These are phyloP conservation scores for Danio rerio DNA, from an alignment of 2,113 vertebrate genomes.

Conservation along the genomic window GRCz12tu NC_133185.1:18148001-18148500, in stretches of 20 bases:
- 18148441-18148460: slow-evolving; percentile 5
- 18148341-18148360: not conserved
- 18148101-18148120: slow-evolving; percentile 78
- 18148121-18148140: slow-evolving; percentile 89
- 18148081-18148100: not conserved
- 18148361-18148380: slow-evolving; percentile 10
- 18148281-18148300: not conserved
- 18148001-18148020: not conserved
- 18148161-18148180: slow-evolving; percentile 91
- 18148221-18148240: slow-evolving; percentile 75
- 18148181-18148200: slow-evolving; percentile 92
- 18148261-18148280: not conserved
- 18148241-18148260: not conserved
- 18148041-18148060: not conserved
- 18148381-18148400: not conserved
- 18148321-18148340: not conserved
- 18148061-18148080: not conserved
- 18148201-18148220: slow-evolving; percentile 94
- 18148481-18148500: slow-evolving; percentile 79
- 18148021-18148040: not conserved
- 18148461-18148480: slow-evolving; percentile 64
- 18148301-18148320: not conserved
- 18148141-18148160: slow-evolving; percentile 88
- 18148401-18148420: slow-evolving; percentile 54
- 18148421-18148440: slow-evolving; percentile 10